Base-by-base conservation (phyloP, 2,888 invertebrate species). In the Sesia bembeciformis region DNA sequence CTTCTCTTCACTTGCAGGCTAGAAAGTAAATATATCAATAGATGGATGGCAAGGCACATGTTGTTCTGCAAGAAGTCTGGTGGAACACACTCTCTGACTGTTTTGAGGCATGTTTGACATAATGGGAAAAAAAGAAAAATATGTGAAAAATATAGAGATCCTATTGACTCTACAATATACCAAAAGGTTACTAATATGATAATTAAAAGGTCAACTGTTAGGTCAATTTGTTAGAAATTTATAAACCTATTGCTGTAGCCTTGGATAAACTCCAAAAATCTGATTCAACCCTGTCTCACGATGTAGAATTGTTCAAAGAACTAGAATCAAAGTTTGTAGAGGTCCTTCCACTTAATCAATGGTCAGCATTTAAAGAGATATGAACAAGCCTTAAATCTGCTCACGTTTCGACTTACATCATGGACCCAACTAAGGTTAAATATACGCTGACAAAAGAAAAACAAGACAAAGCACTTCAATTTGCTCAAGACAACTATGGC, bases 1-100 rank as follows among this genome's bases (percentile, higher is more conserved):
- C n/a, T 49, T 49, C 8, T 6, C 49, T n/a, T 5, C 4, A 6
- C 49, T 49, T 5, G 4, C 6, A 5, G n/a, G 49, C 8, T 6
- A n/a, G 4, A 5, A 8, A 5, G 49, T 49, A 4, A n/a, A 8
- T 8, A 49, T 49, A n/a, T 49, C 49, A 4, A 49, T 49, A 5
- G 49, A 49, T 8, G 49, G 49, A 4, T 4, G n/a, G 60, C n/a
- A 63, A 58, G 52, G 49, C 52, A 40, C 52, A n/a, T n/a, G n/a
- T 61, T 40, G 52, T 58, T 7, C 61, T 55, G 39, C 53, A 51
- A 46, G 58, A 59, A 51, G 58, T 60, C 3, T 51, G 61, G 4
- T 60, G 58, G 56, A n/a, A n/a, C n/a, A n/a, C n/a, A n/a, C n/a
- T n/a, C n/a, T n/a, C n/a, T 4, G 54, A 50, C 8, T 54, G 54